Base-by-base conservation (phyloP, 2,797 vertebrate species). In the Hipposideros larvatus region DNA sequence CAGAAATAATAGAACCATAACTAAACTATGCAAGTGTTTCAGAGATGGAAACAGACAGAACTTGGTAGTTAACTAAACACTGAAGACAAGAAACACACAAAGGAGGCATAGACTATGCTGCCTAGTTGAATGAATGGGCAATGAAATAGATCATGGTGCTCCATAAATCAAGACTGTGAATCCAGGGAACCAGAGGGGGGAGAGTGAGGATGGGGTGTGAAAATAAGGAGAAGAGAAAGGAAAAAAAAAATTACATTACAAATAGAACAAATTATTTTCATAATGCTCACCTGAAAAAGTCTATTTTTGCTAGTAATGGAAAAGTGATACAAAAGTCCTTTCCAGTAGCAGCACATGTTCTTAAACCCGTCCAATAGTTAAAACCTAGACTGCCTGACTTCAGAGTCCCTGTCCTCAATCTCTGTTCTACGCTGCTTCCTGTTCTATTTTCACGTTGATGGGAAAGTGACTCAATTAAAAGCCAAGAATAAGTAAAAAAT, bases 401-500 rank as follows among this genome's bases (percentile, higher is more conserved):
- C 61, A 73, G 55, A 77, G n/a, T 34, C 53, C 28, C 55, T 7
- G 31, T 63, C 71, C 53, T 66, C 75, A 94, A 91, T 88, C 77
- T 83, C 74, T 79, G 31, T 37, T 86, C 22, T 82, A 18, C 31
- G 18, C 26, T 86, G 46, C 43, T 92, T 71, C 28, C 15, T 83
- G 14, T 75, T 94, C 95, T 89, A 80, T 86, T 94, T 91, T 91
- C 96, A 88, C 53, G 28, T 34, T 90, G 82, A 91, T 66, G 37
- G 51, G n/a, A 93, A 96, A 59, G 26, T 19, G 48, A 96, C 87
- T 94, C 77, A 92, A 78, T 92, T 95, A 85, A 95, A 88, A 48
- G 28, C 2, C n/a, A 63, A 95, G 96, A 88, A 63, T 88, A 90
- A 96, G 24, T 89, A 46, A 91, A 95, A 97, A 95, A 90, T 86